Evolutionary conservation across 2,797 vertebrate genomes (phyloP), one percentile per base, ranked within the genome.

Genomic region (Emys orbicularis): DNA sequence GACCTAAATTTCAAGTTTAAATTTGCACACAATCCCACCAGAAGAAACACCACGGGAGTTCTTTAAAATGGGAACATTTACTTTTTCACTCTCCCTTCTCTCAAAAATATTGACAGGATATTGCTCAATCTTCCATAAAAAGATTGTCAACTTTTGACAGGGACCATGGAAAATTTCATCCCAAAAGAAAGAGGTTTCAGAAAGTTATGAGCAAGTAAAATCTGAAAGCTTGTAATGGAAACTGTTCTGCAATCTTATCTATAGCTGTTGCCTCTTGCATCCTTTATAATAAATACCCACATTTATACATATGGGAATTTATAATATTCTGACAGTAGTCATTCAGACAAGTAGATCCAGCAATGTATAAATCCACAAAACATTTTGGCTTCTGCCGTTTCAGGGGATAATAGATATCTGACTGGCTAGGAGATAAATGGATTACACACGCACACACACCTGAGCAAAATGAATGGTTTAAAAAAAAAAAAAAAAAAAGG

Each of bases 361-460:
- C 27, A 74, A 0, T 12, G 31, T 23, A 6, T 61, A 94, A 93
- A 79, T 57, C 29, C 82, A 90, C 65, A 87, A 68, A n/a, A 91
- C 54, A 89, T 93, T 96, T 94, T 79, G 79, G 18, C 84, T 93
- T 94, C 84, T 95, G 79, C 87, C 23, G 88, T 10, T 94, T 41
- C 89, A 86, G 84, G 85, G 57, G 93, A 81, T 41, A 95, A 88
- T 12, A 93, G 82, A 53, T 94, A 82, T 3, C 49, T 86, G 49
- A 5, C 53, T 72, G 61, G 83, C 88, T 93, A 50, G 90, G 81
- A 76, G 57, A 90, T 31, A 56, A 83, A 87, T 59, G 61, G 44
- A 86, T 95, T 92, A 80, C 2, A 0, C 50, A 89, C 1, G 1
- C 57, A 86, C 1, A 6, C 19, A 53, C 10, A 53, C 61, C 59